Percentiles rank a stretch among this genome's conserved stretches.
Conservation (phyloP, 1,140 invertebrate genomes). For the Tetragnatha versicolor region DNA sequence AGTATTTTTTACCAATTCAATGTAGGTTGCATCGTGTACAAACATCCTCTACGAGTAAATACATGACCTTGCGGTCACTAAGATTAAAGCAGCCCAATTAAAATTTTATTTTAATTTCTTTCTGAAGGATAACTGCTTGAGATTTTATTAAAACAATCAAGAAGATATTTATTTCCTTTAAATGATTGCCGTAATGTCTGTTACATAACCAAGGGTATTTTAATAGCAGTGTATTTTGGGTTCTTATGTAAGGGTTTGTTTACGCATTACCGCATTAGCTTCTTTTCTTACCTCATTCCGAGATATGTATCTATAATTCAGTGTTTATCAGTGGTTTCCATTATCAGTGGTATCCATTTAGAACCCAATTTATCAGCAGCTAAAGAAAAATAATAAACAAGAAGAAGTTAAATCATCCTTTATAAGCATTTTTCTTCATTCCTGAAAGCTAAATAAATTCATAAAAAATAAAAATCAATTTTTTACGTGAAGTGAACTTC, state of each 20-base stretch:
- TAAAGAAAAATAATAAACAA: no score
- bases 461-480: no score
- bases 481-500: no score
- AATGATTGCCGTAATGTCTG: neutral
- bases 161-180: no score
- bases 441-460: no score
- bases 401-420: no score
- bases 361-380: no score
- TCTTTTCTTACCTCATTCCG: neutral
- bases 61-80: constrained; percentile 20
- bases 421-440: no score
- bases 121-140: neutral
- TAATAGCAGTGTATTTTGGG: neutral
- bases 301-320: no score
- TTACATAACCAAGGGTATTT: neutral
- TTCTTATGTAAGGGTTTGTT: neutral
- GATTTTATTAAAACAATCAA: neutral
- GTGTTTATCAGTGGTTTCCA: no score
- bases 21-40: neutral
- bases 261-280: neutral
- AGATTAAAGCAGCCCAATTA: neutral
- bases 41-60: neutral
- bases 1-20: neutral
- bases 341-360: no score
- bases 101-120: neutral